Conservation (phyloP, 2,888 invertebrate genomes). For the Cantharis lateralis region DNA sequence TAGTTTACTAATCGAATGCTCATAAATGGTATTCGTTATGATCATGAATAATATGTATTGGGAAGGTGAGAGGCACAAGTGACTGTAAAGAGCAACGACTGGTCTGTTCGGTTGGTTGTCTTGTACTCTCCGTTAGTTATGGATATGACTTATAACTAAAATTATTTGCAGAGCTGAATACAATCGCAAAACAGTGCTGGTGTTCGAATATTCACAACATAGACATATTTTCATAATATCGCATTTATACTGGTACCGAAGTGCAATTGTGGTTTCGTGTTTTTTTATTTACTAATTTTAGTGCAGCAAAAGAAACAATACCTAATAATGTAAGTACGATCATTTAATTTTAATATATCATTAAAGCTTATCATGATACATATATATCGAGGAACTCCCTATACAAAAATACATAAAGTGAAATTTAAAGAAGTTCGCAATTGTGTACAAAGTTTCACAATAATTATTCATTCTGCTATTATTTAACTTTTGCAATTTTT, state of each 20-base stretch:
- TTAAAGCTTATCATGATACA: no score
- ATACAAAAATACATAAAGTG: background rate
- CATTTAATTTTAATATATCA: background rate
- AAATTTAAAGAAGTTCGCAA: background rate
- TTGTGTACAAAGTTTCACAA: background rate
- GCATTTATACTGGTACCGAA: background rate
- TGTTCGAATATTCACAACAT: background rate
- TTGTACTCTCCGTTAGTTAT: background rate
- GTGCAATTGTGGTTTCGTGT: background rate
- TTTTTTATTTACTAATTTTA: background rate
- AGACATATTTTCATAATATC: background rate
- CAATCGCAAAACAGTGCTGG: background rate
- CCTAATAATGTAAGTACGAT: background rate
- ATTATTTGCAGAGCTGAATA: background rate
- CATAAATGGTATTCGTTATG: constrained; percentile 1
- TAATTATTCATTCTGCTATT: background rate
- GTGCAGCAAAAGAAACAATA: background rate
- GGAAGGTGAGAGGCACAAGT: background rate
- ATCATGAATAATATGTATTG: background rate
- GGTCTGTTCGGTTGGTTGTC: background rate
- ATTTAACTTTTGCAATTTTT: background rate
- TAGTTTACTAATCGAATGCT: background rate
- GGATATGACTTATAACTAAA: background rate
- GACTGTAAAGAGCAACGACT: constrained; percentile 1
- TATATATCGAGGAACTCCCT: background rate